Percentiles rank a stretch among this genome's conserved stretches.
Evolutionary conservation across 2,797 vertebrate genomes (phyloP).

Genomic region (Rhinoraja longicauda): DNA sequence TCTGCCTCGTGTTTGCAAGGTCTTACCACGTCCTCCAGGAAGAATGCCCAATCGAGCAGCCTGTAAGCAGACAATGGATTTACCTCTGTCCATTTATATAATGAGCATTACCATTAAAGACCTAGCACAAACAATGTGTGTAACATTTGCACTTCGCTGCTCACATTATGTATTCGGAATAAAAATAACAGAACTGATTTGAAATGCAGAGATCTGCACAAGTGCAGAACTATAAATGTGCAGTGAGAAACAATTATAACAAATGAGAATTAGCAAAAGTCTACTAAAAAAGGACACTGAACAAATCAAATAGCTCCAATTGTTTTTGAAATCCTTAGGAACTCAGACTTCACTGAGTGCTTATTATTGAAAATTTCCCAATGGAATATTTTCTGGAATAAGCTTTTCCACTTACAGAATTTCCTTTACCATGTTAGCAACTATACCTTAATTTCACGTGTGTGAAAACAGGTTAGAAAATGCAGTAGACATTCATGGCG

Average conservation of each 20-base stretch:
- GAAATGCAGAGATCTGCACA: not conserved
- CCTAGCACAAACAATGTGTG: not conserved
- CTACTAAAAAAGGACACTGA: not conserved
- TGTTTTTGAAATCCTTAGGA: not conserved
- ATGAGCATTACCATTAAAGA: not conserved
- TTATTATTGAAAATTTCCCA: not conserved
- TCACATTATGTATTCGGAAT: not conserved
- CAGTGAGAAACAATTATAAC: not conserved
- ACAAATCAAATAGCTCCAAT: not conserved
- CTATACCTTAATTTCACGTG: not conserved
- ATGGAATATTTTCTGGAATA: not conserved
- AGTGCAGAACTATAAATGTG: not conserved
- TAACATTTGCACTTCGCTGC: not conserved
- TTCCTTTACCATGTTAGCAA: not conserved
- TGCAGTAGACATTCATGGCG: not conserved
- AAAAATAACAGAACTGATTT: not conserved
- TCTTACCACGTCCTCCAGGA: conserved; percentile 64
- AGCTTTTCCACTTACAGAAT: not conserved
- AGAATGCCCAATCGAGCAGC: conserved; percentile 84
- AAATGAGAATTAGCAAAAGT: not conserved
- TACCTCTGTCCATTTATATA: not conserved
- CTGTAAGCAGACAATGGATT: conserved; percentile 51
- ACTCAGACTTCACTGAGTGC: not conserved
- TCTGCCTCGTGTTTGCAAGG: conserved; percentile 53
- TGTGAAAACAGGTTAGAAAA: not conserved